These are phyloP conservation scores for honey bee (Apis mellifera) DNA, from an alignment of 1,140 invertebrate species.

Conservation along the genomic window Amel_HAv3.1 CM009939.2:298501-299000, in stretches of 20 bases:
- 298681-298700: neutral
- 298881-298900: too few species aligned
- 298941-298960: too few species aligned
- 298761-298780: neutral
- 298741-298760: neutral
- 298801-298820: neutral
- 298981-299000: too few species aligned
- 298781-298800: neutral
- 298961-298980: too few species aligned
- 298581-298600: neutral
- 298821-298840: neutral
- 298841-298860: neutral
- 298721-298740: neutral
- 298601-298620: neutral
- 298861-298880: neutral
- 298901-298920: too few species aligned
- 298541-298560: neutral
- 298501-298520: neutral
- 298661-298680: neutral
- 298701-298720: neutral
- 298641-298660: neutral
- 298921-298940: too few species aligned
- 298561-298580: constrained; percentile 4
- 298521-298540: neutral
- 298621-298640: neutral